Base-by-base conservation (phyloP, 2,888 invertebrate species). In the Pinctada fucata region DNA sequence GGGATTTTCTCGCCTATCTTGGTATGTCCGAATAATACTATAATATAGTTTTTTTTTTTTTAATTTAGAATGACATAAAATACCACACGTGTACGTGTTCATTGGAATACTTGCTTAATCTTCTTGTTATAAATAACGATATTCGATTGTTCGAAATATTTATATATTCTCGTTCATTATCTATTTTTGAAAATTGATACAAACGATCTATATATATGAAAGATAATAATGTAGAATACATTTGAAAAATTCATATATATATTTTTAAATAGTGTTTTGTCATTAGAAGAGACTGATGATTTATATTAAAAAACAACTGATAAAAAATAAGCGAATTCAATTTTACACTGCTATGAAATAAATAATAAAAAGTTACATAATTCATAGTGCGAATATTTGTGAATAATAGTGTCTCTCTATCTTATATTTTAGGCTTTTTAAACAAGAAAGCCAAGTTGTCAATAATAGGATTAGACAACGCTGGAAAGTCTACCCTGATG, bases 401-500 rank as follows among this genome's bases (percentile, higher is more conserved):
- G n/a, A n/a, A n/a, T n/a, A n/a, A n/a, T n/a, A n/a, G n/a, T n/a
- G n/a, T n/a, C n/a, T n/a, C n/a, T n/a, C n/a, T 52, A 8, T 52
- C 58, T 8, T 67, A 63, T 58, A 63, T 76, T 72, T 10, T 69
- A 86, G 85, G 85, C 0, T 67, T 75, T 45, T 84, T 84, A 69
- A 83, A 83, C 66, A 83, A 79, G 58, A 75, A 83, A 66, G 84
- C 84, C 50, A 86, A 84, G 51, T 65, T 87, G 58, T 49, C 86
- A 64, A 85, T 87, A 47, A 82, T 87, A 45, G 87, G 87, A 3
- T 74, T 87, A 65, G 87, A 86, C 68, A 87, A 86, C 75, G 87
- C 87, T 3, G 87, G 87, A 13, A 87, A 87, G 76, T 85, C 87
- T 0, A 87, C 87, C 2, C 49, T 87, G n/a, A 63, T 87, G 16